phyloP scores from a whole-genome alignment of 2,888 invertebrate genomes.

The Galeruca laticollis region DNA sequence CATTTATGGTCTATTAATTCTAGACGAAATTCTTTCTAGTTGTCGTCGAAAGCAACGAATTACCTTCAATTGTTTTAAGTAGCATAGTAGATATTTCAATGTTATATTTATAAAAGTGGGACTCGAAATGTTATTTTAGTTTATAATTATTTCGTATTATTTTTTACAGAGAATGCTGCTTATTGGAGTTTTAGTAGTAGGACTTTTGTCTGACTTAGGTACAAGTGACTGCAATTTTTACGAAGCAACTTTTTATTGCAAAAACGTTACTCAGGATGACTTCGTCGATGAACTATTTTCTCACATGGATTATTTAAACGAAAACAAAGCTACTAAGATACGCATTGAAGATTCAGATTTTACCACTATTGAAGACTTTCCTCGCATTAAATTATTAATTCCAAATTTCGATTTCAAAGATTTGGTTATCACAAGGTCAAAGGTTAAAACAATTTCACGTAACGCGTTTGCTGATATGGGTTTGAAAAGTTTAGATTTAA shows the following conservation, averaged over 20 bases:
- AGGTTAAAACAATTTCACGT: not conserved
- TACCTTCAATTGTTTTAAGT: too few species aligned
- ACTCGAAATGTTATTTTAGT: too few species aligned
- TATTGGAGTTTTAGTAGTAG: not conserved
- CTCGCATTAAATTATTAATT: not conserved
- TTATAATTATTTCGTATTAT: too few species aligned
- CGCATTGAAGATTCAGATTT: not conserved
- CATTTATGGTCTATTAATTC: too few species aligned
- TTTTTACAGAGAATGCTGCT: not conserved
- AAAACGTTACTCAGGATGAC: not conserved
- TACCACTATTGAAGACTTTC: not conserved
- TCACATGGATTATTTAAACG: not conserved
- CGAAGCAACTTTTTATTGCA: not conserved
- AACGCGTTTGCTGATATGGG: conserved; percentile 23
- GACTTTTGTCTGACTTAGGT: not conserved
- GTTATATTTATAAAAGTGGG: too few species aligned
- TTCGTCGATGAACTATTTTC: not conserved
- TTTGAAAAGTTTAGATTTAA: conserved; percentile 27
- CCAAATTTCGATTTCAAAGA: not conserved
- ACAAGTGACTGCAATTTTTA: not conserved
- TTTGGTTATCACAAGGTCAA: conserved; percentile 4
- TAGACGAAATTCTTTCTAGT: too few species aligned
- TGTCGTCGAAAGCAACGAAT: too few species aligned
- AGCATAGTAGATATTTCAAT: too few species aligned
- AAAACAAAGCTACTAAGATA: not conserved